Evolutionary conservation across 2,888 invertebrate genomes (phyloP), one percentile per base, ranked within the genome.

Genomic region (Graphium colonna): DNA sequence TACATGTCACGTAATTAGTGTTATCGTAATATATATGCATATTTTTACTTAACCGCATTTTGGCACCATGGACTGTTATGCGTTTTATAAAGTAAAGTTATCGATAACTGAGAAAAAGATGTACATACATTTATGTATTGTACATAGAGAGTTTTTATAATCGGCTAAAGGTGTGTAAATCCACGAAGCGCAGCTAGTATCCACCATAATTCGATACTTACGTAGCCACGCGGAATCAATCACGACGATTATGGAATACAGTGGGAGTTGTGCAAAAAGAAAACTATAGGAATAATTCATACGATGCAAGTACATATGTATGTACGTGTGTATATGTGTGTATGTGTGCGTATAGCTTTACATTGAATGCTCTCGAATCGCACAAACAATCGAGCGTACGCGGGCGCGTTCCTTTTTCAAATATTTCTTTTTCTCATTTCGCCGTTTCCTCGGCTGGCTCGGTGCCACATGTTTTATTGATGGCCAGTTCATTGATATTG

Each of bases 391-490:
- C 78, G 80, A 75, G 75, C 74, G 78, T 85, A 80, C 81, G 73
- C 76, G 76, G 21, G 69, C 71, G 82, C 75, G 77, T 82, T 61
- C 78, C 78, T 82, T 82, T 84, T 84, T 80, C 75, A 79, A 86
- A 85, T 84, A 83, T 78, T 86, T 86, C 83, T 87, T 88, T 68
- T 88, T 87, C 84, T 85, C 80, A 77, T 84, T 83, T 82, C 82
- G 77, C 79, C 71, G 79, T 82, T 86, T 85, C 88, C 88, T 89
- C 88, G 87, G 76, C 81, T 83, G 88, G 86, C 84, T 75, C 69
- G 76, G 75, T 78, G 85, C 83, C 86, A 84, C 82, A 89, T 88
- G 89, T 89, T 88, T 88, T 88, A 89, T 89, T 88, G 88, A 89
- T 88, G 82, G 82, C 71, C 79, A 77, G 87, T 88, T 88, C 88